Evolutionary conservation across 2,113 vertebrate genomes (phyloP).

Genomic region (Tragelaphus buxtoni): DNA sequence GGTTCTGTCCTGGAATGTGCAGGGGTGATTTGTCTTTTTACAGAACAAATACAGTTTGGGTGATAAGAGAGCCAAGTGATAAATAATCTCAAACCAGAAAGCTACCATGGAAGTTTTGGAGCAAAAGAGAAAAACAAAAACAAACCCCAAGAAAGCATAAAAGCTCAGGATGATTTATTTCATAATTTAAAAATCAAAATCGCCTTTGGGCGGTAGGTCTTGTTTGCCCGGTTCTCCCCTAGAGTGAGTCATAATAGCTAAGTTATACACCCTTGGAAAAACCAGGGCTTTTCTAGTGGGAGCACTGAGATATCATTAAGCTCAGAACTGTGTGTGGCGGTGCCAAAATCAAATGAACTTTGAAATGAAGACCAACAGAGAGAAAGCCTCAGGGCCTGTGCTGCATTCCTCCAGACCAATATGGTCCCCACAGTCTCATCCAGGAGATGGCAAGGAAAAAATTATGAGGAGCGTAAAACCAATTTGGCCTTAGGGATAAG

Average conservation of each 20-base stretch:
- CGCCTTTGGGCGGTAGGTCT: constrained; percentile 48
- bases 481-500: background rate
- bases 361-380: constrained; percentile 46
- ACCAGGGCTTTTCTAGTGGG: constrained; percentile 9
- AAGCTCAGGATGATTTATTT: constrained; percentile 64
- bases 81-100: constrained; percentile 65
- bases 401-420: background rate
- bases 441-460: background rate
- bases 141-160: constrained; percentile 61
- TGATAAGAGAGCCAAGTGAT: constrained; percentile 48
- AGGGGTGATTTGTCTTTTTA: constrained; percentile 54
- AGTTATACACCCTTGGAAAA: constrained; percentile 56
- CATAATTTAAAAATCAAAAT: constrained; percentile 77
- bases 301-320: constrained; percentile 48
- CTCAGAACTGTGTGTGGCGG: background rate
- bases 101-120: constrained; percentile 37
- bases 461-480: background rate
- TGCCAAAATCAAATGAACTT: background rate
- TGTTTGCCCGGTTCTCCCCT: constrained; percentile 60
- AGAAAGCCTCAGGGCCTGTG: background rate
- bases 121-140: constrained; percentile 61
- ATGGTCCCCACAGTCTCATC: background rate
- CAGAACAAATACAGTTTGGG: constrained; percentile 42
- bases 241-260: constrained; percentile 55
- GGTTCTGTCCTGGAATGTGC: background rate